Conservation (phyloP, 2,888 invertebrate genomes). For the Trypoxylon attenuatum region DNA sequence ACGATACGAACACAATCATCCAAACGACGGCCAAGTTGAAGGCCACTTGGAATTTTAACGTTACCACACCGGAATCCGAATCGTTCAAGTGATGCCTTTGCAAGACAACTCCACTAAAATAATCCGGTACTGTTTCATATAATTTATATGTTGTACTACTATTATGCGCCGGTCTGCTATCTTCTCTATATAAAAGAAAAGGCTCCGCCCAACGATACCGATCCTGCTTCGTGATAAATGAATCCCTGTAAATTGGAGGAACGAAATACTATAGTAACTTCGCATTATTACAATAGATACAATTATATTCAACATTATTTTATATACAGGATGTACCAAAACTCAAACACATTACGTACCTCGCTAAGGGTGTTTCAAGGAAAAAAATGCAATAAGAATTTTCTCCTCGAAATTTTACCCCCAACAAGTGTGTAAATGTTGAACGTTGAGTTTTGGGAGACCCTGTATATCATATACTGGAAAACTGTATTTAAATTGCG, state of each 20-base stretch:
- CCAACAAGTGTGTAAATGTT: too few species aligned
- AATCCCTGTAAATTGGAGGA: conserved; percentile 82
- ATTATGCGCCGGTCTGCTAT: conserved; percentile 71
- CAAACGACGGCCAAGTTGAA: conserved; percentile 93
- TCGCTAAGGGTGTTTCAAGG: too few species aligned
- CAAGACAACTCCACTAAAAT: conserved; percentile 89
- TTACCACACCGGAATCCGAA: conserved; percentile 76
- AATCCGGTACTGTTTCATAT: conserved; percentile 88
- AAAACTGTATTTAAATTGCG: not conserved
- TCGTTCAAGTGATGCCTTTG: conserved; percentile 78
- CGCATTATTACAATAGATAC: too few species aligned
- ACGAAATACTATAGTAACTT: not conserved
- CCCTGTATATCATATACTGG: too few species aligned
- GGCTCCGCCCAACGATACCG: conserved; percentile 89
- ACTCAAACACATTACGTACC: too few species aligned
- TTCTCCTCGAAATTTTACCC: too few species aligned
- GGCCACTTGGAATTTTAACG: conserved; percentile 89
- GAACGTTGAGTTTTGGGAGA: too few species aligned
- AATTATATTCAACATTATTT: too few species aligned
- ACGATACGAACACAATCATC: conserved; percentile 91
- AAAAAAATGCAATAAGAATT: too few species aligned
- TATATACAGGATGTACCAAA: too few species aligned
- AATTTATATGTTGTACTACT: conserved; percentile 76
- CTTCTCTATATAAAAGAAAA: conserved; percentile 81
- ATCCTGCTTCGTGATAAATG: conserved; percentile 87